phyloP scores from a whole-genome alignment of 2,888 invertebrate genomes.

The Hipparchia sbordonii region DNA sequence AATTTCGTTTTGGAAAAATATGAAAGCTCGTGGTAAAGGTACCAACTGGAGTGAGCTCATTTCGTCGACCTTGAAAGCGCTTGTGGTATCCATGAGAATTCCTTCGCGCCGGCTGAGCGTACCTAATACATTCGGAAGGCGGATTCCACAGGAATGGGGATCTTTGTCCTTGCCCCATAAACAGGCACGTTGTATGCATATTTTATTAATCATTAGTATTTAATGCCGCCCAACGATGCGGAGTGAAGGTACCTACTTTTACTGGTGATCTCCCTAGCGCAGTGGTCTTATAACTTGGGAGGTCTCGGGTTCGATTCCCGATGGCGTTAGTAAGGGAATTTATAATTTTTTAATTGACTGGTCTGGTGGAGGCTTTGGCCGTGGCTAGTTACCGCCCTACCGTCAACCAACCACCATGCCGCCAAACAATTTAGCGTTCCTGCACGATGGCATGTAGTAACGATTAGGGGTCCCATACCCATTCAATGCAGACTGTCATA shows the following conservation, averaged over 20 bases:
- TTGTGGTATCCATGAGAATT: constrained; percentile 53
- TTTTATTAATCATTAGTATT: constrained; percentile 43
- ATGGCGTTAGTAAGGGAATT: too few species aligned
- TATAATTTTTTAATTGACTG: too few species aligned
- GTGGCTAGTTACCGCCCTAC: too few species aligned
- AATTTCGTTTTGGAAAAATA: not conserved
- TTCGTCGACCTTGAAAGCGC: constrained; percentile 45
- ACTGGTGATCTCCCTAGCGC: not conserved
- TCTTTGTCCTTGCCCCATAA: constrained; percentile 52
- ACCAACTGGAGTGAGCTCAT: constrained; percentile 5
- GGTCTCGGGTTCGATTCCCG: too few species aligned
- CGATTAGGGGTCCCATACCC: too few species aligned
- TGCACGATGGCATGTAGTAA: too few species aligned
- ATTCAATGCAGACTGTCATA: too few species aligned
- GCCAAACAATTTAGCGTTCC: too few species aligned
- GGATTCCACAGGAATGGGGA: constrained; percentile 45
- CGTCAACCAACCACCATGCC: too few species aligned
- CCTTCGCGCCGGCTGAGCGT: constrained; percentile 44
- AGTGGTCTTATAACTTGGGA: too few species aligned
- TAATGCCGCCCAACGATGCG: not conserved
- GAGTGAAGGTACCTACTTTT: not conserved
- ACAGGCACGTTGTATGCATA: constrained; percentile 52
- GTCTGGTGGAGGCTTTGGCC: too few species aligned
- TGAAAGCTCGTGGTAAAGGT: not conserved
- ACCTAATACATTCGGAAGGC: constrained; percentile 51